Evolutionary conservation across 2,888 invertebrate species (phyloP).

Genomic region (Bugulina stolonifera): DNA sequence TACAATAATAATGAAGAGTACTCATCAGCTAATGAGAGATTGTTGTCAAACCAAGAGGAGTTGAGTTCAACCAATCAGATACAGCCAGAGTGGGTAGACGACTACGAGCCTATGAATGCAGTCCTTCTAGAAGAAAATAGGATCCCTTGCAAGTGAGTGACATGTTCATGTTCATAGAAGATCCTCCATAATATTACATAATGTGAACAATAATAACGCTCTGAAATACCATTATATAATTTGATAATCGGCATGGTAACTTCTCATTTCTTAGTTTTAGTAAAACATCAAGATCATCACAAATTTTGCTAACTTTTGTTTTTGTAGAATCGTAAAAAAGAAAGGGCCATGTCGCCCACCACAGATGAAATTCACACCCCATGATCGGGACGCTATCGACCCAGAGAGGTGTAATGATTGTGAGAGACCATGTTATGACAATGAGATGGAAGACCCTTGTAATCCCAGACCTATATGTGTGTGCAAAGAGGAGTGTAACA

Average conservation of each 20-base stretch:
- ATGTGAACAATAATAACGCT: too few relatives aligned
- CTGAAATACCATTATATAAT: too few relatives aligned
- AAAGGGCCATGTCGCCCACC: conserved; percentile 8
- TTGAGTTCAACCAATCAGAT: neutral
- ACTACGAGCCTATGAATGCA: neutral
- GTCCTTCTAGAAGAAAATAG: neutral
- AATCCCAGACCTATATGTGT: conserved; percentile 6
- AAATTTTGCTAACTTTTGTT: too few relatives aligned
- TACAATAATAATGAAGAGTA: neutral
- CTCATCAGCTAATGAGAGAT: too few relatives aligned
- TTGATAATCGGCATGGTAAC: too few relatives aligned
- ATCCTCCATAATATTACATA: too few relatives aligned
- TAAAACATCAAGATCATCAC: too few relatives aligned
- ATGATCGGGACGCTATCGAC: neutral
- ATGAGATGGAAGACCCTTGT: neutral
- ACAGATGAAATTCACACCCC: neutral
- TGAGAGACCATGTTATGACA: neutral
- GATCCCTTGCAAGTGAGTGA: too few relatives aligned
- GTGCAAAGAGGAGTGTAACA: neutral
- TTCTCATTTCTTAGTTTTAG: too few relatives aligned
- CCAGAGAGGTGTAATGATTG: neutral
- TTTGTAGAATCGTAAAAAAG: too few relatives aligned
- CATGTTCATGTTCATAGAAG: too few relatives aligned
- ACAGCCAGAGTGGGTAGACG: too few relatives aligned
- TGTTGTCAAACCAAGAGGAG: neutral